Evolutionary conservation across 1,140 invertebrate genomes (phyloP).

Genomic region (Drosophila pachea): DNA sequence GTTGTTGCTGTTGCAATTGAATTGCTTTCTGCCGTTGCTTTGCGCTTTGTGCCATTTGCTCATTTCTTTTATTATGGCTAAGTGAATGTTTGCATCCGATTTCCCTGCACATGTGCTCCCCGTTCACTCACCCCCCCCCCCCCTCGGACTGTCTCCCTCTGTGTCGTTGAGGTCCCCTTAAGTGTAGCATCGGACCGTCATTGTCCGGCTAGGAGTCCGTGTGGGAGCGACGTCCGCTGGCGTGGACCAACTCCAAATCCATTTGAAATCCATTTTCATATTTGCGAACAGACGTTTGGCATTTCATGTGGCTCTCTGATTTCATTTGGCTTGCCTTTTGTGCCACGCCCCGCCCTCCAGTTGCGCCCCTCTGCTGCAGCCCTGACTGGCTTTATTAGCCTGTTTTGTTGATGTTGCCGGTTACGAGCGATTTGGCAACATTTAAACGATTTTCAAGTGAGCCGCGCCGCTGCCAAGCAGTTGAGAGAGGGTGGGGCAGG

Average conservation of each 20-base stretch:
- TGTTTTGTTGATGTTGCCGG: conserved; percentile 47
- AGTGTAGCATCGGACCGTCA: conserved; percentile 8
- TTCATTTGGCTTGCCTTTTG: conserved; percentile 53
- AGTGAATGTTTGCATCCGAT: conserved; percentile 71
- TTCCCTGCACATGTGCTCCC: conserved; percentile 33
- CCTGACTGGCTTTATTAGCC: conserved; percentile 48
- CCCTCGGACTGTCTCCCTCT: not conserved
- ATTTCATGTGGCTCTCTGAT: conserved; percentile 55
- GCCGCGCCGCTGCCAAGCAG: conserved; percentile 15
- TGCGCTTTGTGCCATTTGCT: conserved; percentile 47
- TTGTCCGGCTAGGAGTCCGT: conserved; percentile 36
- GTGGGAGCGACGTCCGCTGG: not conserved
- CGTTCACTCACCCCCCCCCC: not conserved
- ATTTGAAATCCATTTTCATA: conserved; percentile 56
- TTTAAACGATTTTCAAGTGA: conserved; percentile 52
- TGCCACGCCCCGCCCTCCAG: conserved; percentile 1
- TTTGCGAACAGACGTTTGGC: conserved; percentile 48
- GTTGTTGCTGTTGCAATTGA: conserved; percentile 42
- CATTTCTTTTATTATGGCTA: conserved; percentile 61
- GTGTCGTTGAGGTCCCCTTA: not conserved
- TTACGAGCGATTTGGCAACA: conserved; percentile 43
- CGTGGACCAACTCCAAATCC: conserved; percentile 3
- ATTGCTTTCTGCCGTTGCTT: conserved; percentile 35
- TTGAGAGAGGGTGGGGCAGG: not conserved
- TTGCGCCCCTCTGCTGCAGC: not conserved